phyloP scores from a whole-genome alignment of 2,113 vertebrate species.

The Tyrannus savana region DNA sequence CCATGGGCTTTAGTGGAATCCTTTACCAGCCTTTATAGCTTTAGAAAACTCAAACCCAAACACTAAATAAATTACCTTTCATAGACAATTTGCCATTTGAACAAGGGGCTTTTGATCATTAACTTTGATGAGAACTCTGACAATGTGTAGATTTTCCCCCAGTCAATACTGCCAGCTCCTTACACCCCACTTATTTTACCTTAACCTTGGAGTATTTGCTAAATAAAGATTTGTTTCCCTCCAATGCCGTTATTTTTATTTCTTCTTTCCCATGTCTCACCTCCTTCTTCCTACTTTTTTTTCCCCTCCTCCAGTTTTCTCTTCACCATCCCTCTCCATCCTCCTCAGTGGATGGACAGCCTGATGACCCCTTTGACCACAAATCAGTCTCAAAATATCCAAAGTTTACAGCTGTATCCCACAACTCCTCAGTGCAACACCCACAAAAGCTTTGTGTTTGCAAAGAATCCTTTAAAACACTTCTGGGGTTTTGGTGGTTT shows the following conservation, averaged over 20 bases:
- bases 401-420: not conserved
- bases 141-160: not conserved
- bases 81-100: not conserved
- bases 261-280: not conserved
- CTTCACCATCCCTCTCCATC: not conserved
- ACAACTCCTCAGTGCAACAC: not conserved
- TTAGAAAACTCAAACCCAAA: not conserved
- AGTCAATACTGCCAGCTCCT: not conserved
- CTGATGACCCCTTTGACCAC: not conserved
- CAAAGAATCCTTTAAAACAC: not conserved
- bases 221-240: not conserved
- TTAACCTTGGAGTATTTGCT: not conserved
- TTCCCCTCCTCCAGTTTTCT: not conserved
- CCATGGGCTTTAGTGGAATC: not conserved
- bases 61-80: not conserved
- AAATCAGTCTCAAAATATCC: not conserved
- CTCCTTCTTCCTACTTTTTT: not conserved
- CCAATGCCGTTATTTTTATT: not conserved
- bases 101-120: not conserved
- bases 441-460: not conserved
- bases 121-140: not conserved
- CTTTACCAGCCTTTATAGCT: not conserved
- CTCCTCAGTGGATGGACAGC: not conserved
- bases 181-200: not conserved
- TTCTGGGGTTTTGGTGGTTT: accelerated